Base-by-base conservation (phyloP, 2,888 invertebrate genomes). In the Brassicogethes aeneus region DNA sequence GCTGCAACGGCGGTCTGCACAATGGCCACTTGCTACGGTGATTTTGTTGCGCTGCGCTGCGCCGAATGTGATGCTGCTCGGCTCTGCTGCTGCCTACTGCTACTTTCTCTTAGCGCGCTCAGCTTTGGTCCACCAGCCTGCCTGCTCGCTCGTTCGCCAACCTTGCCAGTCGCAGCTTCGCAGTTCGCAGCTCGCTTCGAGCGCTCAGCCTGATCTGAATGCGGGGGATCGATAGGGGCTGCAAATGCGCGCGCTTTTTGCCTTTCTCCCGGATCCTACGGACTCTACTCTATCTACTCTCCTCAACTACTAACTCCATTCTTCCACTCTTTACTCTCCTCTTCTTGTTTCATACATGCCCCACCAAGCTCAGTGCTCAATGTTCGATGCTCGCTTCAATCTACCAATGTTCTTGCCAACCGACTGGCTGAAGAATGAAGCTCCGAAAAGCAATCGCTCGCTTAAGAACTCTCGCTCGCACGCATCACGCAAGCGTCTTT, bases 171-270 rank as follows among this genome's bases (percentile, higher is more conserved):
- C 31, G 37, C 37, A 36, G 36, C 2, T 17, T 17, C 17, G 23
- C 10, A 23, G 23, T 10, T 23, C 5, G 23, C 10, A 23, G 23
- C 23, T 23, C 5, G 23, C 5, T 23, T 5, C 10, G 32, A 32
- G 32, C 32, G 37, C 37, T 37, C 39, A 31, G 39, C 39, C 31
- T 39, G 29, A 3, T 39, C 33, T 15, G 39, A 30, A 13, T 39
- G 39, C 39, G 16, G 39, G 39, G 39, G 50, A 48, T 51, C 51
- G 48, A 48, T 51, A 50, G 40, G 34, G 16, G 43, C 35, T 40
- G 31, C 42, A 46, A 41, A 34, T 53, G 56, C 55, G 57, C 56
- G 56, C 57, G 55, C 46, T 42, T 36, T 38, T 17, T 40, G 42
- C 41, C 45, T 44, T 44, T 50, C 49, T 50, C 53, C 53, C 53